A percentile compares a stretch with the other conserved stretches of the same genome.
These are phyloP conservation scores for Ellobium chinense DNA, from an alignment of 2,888 invertebrate species.

Conservation along the genomic window DNA sequence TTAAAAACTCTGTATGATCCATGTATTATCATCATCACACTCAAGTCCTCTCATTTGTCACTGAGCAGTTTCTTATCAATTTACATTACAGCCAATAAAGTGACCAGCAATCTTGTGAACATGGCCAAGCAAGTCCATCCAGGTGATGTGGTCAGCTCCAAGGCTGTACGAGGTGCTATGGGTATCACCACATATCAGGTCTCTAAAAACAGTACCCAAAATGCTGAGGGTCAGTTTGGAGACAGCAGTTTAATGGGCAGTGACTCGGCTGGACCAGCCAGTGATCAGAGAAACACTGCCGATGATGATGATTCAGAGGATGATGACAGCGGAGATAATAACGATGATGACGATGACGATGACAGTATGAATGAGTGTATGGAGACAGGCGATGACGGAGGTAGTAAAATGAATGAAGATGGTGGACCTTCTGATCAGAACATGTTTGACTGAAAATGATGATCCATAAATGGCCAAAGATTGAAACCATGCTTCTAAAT, in stretches of 20 bases:
- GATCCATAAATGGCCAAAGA: no score
- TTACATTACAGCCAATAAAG: slow-evolving; percentile 60
- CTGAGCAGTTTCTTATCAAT: no score
- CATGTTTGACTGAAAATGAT: no score
- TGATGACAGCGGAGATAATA: background rate
- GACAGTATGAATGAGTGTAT: slow-evolving; percentile 30
- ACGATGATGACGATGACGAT: slow-evolving; percentile 22
- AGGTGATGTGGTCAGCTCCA: slow-evolving; percentile 54
- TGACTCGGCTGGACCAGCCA: background rate
- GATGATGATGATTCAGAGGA: slow-evolving; percentile 32
- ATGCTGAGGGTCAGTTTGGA: background rate
- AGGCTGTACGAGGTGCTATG: slow-evolving; percentile 57
- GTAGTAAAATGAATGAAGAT: background rate
- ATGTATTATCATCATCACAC: no score
- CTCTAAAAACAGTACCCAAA: background rate
- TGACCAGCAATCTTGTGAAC: slow-evolving; percentile 60
- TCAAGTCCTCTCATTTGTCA: no score
- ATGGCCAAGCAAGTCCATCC: slow-evolving; percentile 60
- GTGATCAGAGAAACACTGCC: slow-evolving; percentile 8
- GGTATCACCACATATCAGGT: slow-evolving; percentile 55
- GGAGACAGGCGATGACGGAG: slow-evolving; percentile 17
- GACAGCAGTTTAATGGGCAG: background rate
- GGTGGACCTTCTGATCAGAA: background rate
- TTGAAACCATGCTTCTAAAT: no score
- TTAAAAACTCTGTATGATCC: no score